Evolutionary conservation across 2,888 invertebrate genomes (phyloP).

Genomic region (Aplocera efformata): DNA sequence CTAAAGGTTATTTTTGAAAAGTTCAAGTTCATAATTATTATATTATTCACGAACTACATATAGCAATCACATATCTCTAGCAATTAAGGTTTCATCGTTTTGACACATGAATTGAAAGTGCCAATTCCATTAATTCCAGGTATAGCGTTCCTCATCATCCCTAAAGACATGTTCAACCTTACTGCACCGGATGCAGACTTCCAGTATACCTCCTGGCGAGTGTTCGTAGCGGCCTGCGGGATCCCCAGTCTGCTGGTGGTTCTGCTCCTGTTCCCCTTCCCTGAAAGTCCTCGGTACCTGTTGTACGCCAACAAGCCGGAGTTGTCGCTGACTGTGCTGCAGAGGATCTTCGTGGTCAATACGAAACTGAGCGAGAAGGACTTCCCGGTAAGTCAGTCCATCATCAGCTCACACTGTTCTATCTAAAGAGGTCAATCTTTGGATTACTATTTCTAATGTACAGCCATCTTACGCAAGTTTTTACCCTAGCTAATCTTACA

Average conservation of each 20-base stretch:
- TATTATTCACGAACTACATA: too few relatives aligned
- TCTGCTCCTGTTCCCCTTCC: constrained; percentile 72
- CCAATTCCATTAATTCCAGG: constrained; percentile 41
- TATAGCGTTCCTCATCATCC: constrained; percentile 72
- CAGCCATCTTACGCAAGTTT: too few relatives aligned
- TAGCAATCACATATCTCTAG: neutral
- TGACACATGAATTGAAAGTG: too few relatives aligned
- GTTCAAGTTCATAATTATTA: too few relatives aligned
- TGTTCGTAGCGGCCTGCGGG: constrained; percentile 82
- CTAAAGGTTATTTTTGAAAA: too few relatives aligned
- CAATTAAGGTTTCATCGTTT: too few relatives aligned
- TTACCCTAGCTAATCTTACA: too few relatives aligned
- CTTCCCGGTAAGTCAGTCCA: constrained; percentile 72
- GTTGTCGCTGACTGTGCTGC: constrained; percentile 73
- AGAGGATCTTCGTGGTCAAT: constrained; percentile 77
- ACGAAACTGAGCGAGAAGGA: constrained; percentile 69
- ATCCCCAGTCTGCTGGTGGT: constrained; percentile 78
- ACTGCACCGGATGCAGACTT: constrained; percentile 49
- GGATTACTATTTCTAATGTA: too few relatives aligned
- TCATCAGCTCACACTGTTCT: too few relatives aligned
- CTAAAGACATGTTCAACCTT: constrained; percentile 55
- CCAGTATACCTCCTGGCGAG: constrained; percentile 82
- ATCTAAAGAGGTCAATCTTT: too few relatives aligned
- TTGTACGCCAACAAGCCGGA: constrained; percentile 72
- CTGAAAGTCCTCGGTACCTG: constrained; percentile 80